phyloP scores from a whole-genome alignment of 2,888 invertebrate species.

The Seladonia tumulorum region DNA sequence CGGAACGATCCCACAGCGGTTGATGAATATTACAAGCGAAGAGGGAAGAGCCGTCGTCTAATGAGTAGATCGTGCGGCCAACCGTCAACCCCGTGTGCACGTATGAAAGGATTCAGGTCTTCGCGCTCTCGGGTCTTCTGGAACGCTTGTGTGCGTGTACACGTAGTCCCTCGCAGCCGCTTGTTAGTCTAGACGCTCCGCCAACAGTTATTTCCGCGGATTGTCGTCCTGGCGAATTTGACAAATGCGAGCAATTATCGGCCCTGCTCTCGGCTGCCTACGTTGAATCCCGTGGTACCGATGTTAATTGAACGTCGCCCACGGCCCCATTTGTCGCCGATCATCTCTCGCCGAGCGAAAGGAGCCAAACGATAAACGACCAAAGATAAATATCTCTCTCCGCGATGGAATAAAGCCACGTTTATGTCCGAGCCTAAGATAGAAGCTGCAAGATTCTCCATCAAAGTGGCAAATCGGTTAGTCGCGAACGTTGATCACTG shows the following conservation, averaged over 20 bases:
- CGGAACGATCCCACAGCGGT: conserved; percentile 52
- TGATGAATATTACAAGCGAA: conserved; percentile 73
- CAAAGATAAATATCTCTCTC: not conserved
- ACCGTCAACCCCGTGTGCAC: conserved; percentile 54
- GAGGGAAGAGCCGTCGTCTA: conserved; percentile 63
- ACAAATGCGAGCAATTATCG: conserved; percentile 43
- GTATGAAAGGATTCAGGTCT: conserved; percentile 40
- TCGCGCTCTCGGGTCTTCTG: not conserved
- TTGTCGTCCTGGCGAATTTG: conserved; percentile 38
- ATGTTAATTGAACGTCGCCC: conserved; percentile 14
- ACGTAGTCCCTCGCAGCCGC: conserved; percentile 25
- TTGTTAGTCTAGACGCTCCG: conserved; percentile 57
- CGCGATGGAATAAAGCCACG: not conserved
- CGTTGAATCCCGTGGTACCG: not conserved
- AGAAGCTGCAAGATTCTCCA: not conserved
- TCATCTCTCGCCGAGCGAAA: not conserved
- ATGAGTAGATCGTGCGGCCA: conserved; percentile 71
- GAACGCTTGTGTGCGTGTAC: not conserved
- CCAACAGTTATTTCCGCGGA: conserved; percentile 59
- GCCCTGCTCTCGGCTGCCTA: not conserved
- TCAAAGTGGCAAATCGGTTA: not conserved
- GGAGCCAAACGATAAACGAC: not conserved
- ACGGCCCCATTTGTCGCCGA: conserved; percentile 5
- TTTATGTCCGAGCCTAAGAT: not conserved
- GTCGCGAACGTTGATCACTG: not conserved